Conservation (phyloP, 2,888 invertebrate genomes). For the Chloroclysta siterata region DNA sequence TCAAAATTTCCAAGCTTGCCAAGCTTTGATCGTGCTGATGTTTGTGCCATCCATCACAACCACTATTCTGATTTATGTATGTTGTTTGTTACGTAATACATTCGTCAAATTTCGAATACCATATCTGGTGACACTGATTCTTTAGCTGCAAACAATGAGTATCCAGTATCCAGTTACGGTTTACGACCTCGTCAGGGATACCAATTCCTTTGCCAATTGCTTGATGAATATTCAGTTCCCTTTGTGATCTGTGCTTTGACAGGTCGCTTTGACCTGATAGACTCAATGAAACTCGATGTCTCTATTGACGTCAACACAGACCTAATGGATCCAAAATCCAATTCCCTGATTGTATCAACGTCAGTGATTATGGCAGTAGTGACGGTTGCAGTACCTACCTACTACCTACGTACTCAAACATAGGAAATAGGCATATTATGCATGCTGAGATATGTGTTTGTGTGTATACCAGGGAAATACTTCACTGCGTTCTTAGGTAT, state of each 20-base stretch:
- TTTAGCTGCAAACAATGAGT: not conserved
- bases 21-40: too few species aligned
- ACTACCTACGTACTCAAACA: too few species aligned
- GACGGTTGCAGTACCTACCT: too few species aligned
- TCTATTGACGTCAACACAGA: not conserved
- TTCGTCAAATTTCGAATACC: not conserved
- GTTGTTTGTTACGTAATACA: too few species aligned
- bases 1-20: too few species aligned
- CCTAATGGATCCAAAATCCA: not conserved
- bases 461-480: too few species aligned
- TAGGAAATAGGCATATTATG: too few species aligned
- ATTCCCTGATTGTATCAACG: not conserved
- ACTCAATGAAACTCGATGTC: not conserved
- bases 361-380: not conserved
- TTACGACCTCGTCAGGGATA: conserved; percentile 13
- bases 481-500: not conserved
- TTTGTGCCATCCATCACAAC: too few species aligned
- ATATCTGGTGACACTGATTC: not conserved
- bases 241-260: conserved; percentile 13
- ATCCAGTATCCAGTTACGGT: conserved; percentile 5
- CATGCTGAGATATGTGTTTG: too few species aligned
- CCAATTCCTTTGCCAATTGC: not conserved
- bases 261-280: conserved; percentile 4
- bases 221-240: conserved; percentile 25
- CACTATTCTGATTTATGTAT: too few species aligned